Base-by-base conservation (phyloP, 2,888 invertebrate genomes). In the Ophonus ardosiacus region DNA sequence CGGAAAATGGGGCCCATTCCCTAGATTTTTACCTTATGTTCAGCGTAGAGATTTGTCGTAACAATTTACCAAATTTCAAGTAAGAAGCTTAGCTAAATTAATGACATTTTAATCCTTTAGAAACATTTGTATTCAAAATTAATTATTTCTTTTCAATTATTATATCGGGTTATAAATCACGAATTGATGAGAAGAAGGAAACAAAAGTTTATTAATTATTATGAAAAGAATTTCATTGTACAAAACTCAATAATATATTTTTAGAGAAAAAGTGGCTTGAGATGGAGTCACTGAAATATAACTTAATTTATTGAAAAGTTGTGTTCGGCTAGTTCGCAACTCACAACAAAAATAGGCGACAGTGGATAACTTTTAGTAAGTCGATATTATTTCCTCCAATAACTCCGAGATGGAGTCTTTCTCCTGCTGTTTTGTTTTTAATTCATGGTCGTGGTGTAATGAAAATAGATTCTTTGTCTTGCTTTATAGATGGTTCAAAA, bases 261-360 rank as follows among this genome's bases (percentile, higher is more conserved):
- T 6, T 31, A 17, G 24, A 8, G 24, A 68, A 68, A 15, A 68
- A 68, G 31, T 7, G 2, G 40, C 15, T 13, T 15, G 31, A 31
- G 31, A 31, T 31, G 17, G 21, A 74, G 18, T 74, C 43, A 18
- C 2, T 74, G 40, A 74, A 74, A 74, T 74, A 43, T 74, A 74
- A 74, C 43, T 74, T 74, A 74, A 74, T 74, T 74, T 74, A 74
- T 74, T 74, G 43, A 40, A 74, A 74, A 74, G 71, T 74, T 74
- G 17, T 43, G 71, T 40, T 31, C 24, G n/a, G 68, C 21, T 68
- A 68, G 68, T 68, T 74, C 10, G 17, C 17, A 43, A 18, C 71
- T 43, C 40, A 15, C 43, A 74, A 74, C 40, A 74, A 43, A 71
- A 43, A 74, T 18, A 74, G 43, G 15, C 40, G 40, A 74, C 71